These are phyloP conservation scores for Morpho helenor DNA, from an alignment of 2,888 invertebrate genomes.

Conservation along the genomic window DNA sequence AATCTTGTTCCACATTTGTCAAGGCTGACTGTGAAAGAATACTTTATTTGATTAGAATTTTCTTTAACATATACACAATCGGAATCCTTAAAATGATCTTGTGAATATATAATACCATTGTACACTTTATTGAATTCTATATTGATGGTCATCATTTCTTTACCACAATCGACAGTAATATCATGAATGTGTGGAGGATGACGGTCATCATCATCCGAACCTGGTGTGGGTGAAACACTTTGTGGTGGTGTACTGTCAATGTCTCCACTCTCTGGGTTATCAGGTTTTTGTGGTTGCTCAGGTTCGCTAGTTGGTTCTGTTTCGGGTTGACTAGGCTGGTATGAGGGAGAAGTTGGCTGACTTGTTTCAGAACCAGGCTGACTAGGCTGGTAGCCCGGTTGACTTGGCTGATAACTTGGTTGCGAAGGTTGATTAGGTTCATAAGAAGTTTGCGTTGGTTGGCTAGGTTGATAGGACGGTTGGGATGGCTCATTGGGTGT, in stretches of 20 bases:
- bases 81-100: slow-evolving; percentile 83
- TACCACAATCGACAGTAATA: slow-evolving; percentile 87
- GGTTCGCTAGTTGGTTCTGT: slow-evolving; percentile 22
- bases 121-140: slow-evolving; percentile 88
- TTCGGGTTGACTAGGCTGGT: slow-evolving; percentile 25
- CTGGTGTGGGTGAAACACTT: slow-evolving; percentile 11
- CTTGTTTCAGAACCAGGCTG: slow-evolving; percentile 33
- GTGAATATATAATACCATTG: slow-evolving; percentile 89
- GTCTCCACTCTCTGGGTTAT: slow-evolving; percentile 26
- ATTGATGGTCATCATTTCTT: slow-evolving; percentile 90
- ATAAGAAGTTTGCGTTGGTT: slow-evolving; percentile 28
- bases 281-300: slow-evolving; percentile 24
- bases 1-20: slow-evolving; percentile 90
- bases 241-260: slow-evolving; percentile 18
- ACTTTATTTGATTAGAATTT: slow-evolving; percentile 84
- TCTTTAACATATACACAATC: slow-evolving; percentile 86
- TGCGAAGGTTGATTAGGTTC: slow-evolving; percentile 25
- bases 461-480: slow-evolving; percentile 27
- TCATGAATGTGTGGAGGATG: slow-evolving; percentile 88
- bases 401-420: slow-evolving; percentile 28
- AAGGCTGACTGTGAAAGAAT: slow-evolving; percentile 85
- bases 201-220: slow-evolving; percentile 74
- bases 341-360: slow-evolving; percentile 28
- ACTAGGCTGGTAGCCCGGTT: slow-evolving; percentile 28
- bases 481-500: slow-evolving; percentile 35